A percentile compares a stretch with the other conserved stretches of the same genome.
Evolutionary conservation across 2,888 invertebrate species (phyloP).

Genomic region (Pachliopta kotzebuea): DNA sequence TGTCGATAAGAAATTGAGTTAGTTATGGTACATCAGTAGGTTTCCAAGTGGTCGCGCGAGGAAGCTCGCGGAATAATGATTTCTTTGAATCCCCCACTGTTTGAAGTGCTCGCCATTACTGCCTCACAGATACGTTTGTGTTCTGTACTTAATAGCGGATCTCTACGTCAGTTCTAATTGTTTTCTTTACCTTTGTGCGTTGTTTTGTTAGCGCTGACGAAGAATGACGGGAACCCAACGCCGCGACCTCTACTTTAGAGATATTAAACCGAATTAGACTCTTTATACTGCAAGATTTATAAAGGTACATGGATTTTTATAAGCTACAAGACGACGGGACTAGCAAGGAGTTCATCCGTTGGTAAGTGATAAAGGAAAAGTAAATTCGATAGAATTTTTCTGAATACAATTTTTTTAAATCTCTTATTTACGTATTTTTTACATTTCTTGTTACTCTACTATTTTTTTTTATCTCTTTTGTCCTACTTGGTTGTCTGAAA

Average conservation of each 20-base stretch:
- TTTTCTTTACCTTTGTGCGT: slow-evolving; percentile 70
- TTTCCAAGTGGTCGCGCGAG: slow-evolving; percentile 77
- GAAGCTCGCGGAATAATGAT: slow-evolving; percentile 78
- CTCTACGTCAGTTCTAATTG: slow-evolving; percentile 71
- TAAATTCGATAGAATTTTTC: too few species aligned
- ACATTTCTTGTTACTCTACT: too few species aligned
- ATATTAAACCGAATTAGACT: slow-evolving; percentile 4
- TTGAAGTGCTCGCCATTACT: slow-evolving; percentile 75
- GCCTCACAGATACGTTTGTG: slow-evolving; percentile 69
- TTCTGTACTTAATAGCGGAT: slow-evolving; percentile 71
- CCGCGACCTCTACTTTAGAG: slow-evolving; percentile 7
- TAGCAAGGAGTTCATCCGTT: too few species aligned
- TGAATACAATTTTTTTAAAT: too few species aligned
- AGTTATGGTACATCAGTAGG: slow-evolving; percentile 41
- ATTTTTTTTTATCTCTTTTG: too few species aligned
- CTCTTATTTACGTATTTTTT: too few species aligned
- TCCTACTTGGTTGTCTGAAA: too few species aligned
- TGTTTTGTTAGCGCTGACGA: slow-evolving; percentile 17
- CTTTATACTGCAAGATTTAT: background rate
- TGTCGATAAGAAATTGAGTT: background rate
- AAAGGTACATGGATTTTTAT: background rate
- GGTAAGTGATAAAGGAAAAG: too few species aligned
- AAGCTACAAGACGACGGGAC: too few species aligned
- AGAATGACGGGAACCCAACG: slow-evolving; percentile 13
- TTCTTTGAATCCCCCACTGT: slow-evolving; percentile 75